Conservation (phyloP, 2,888 invertebrate genomes). For the Leucoptera coffeella region DNA sequence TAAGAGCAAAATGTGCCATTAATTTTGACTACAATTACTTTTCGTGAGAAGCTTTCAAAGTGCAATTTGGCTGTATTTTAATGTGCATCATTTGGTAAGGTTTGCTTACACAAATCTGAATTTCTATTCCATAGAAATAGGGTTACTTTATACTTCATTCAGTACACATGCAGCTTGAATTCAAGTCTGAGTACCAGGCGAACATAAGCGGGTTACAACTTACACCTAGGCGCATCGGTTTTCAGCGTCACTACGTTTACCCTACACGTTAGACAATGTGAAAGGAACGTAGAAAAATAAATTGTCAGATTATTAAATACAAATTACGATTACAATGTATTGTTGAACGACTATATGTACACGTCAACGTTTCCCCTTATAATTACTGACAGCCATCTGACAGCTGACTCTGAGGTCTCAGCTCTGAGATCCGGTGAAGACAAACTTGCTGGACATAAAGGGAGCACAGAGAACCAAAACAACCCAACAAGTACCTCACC, state of each 20-base stretch:
- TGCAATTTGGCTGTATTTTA: too few species aligned
- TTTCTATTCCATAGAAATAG: too few species aligned
- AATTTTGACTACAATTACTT: too few species aligned
- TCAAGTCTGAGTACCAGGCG: too few species aligned
- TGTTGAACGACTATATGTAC: constrained; percentile 51
- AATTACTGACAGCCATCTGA: constrained; percentile 54
- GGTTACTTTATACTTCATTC: too few species aligned
- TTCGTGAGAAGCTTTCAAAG: too few species aligned
- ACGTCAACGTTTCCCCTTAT: constrained; percentile 49
- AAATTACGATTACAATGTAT: constrained; percentile 40
- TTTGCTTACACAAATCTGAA: too few species aligned
- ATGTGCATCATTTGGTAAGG: too few species aligned
- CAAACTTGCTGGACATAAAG: constrained; percentile 35
- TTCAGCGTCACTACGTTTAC: constrained; percentile 16
- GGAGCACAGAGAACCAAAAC: neutral
- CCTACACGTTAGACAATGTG: constrained; percentile 26
- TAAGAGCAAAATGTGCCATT: too few species aligned
- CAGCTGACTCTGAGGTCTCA: constrained; percentile 48
- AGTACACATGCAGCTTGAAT: too few species aligned
- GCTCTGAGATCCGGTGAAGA: constrained; percentile 36
- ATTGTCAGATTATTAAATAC: constrained; percentile 39
- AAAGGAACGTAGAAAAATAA: constrained; percentile 51
- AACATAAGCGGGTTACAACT: too few species aligned
- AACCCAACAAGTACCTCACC: neutral
- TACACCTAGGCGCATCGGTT: too few species aligned